These are phyloP conservation scores for Percina caprodes DNA, from an alignment of 2,113 vertebrate species.

Conservation along the genomic window DNA sequence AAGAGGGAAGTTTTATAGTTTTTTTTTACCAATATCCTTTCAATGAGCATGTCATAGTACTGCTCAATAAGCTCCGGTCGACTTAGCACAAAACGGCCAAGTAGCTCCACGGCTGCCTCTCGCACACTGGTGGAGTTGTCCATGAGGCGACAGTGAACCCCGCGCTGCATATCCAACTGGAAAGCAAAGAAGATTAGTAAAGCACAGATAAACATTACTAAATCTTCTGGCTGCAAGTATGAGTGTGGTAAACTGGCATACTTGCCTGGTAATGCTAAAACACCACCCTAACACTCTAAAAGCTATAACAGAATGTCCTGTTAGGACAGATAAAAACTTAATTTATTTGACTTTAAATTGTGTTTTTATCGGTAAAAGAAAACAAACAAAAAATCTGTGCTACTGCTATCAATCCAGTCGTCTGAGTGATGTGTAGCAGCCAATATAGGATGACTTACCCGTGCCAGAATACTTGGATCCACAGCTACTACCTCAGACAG, in stretches of 20 bases:
- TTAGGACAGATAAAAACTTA: background rate
- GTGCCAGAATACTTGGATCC: conserved; percentile 97
- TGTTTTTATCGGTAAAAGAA: no score
- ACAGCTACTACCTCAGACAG: conserved; percentile 98
- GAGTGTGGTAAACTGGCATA: background rate
- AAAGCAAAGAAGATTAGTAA: conserved; percentile 8
- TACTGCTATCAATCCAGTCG: background rate
- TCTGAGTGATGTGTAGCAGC: background rate
- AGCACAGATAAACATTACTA: background rate
- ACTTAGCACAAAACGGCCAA: conserved; percentile 96
- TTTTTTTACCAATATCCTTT: conserved; percentile 82
- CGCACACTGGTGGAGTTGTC: conserved; percentile 98
- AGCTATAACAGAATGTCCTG: background rate
- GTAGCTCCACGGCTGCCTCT: conserved; percentile 96
- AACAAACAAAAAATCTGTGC: background rate
- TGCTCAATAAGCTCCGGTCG: conserved; percentile 97
- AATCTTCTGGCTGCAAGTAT: background rate
- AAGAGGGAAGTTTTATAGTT: background rate
- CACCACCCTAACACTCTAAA: background rate
- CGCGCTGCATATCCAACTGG: conserved; percentile 97
- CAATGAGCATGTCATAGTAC: conserved; percentile 99
- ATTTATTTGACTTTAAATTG: no score
- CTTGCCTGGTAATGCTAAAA: background rate
- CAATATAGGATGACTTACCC: conserved; percentile 82
- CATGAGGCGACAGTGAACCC: conserved; percentile 97